Conservation (phyloP, 2,888 invertebrate genomes). For the Euspilapteryx auroguttella region DNA sequence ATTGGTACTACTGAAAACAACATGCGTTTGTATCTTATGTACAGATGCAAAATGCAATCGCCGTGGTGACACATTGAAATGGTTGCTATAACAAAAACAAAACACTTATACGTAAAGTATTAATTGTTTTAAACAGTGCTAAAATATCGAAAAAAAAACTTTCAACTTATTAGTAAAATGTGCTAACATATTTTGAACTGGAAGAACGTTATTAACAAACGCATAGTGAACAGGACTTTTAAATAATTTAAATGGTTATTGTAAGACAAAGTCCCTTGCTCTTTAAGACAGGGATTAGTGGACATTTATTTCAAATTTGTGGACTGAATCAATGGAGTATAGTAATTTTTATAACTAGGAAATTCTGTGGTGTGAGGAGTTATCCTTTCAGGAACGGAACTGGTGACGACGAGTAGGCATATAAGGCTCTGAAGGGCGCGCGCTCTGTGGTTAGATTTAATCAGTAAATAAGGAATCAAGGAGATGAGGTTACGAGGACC, state of each 20-base stretch:
- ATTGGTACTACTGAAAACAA: conserved; percentile 56
- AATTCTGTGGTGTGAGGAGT: conserved; percentile 59
- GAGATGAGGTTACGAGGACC: background rate
- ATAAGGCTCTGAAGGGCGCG: background rate
- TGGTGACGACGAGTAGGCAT: conserved; percentile 20
- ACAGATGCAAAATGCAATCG: too few relatives aligned
- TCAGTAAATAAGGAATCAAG: conserved; percentile 5
- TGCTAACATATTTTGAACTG: conserved; percentile 52
- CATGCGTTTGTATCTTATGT: too few relatives aligned
- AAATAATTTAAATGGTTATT: conserved; percentile 31
- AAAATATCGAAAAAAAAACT: conserved; percentile 38
- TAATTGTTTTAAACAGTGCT: conserved; percentile 56
- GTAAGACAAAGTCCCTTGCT: conserved; percentile 22
- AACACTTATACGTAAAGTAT: conserved; percentile 48
- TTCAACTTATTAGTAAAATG: conserved; percentile 57
- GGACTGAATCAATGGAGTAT: conserved; percentile 51
- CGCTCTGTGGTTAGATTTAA: conserved; percentile 21
- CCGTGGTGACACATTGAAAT: too few relatives aligned
- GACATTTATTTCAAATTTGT: conserved; percentile 58
- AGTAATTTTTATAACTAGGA: conserved; percentile 56
- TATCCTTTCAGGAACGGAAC: conserved; percentile 44
- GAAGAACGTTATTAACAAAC: conserved; percentile 51
- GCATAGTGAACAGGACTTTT: conserved; percentile 56
- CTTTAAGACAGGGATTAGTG: conserved; percentile 44
- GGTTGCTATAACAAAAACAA: too few relatives aligned